These are phyloP conservation scores for Arion vulgaris DNA, from an alignment of 1,140 invertebrate genomes.

Conservation along the genomic window DNA sequence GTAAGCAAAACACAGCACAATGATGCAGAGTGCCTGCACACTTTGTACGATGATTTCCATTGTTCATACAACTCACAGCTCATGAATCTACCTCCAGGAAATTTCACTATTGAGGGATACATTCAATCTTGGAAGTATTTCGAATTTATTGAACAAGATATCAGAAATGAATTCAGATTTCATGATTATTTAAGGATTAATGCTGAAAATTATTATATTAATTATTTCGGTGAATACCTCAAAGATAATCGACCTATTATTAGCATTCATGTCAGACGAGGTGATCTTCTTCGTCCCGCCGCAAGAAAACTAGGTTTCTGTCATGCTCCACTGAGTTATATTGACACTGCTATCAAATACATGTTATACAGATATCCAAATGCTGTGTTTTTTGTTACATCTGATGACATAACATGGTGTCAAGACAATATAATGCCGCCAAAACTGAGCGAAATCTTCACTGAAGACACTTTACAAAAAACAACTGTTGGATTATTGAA, in stretches of 20 bases:
- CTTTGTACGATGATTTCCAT: constrained; percentile 11
- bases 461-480: background rate
- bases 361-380: constrained; percentile 23
- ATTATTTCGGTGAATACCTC: constrained; percentile 8
- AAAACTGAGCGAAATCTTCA: background rate
- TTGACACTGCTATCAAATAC: constrained; percentile 30
- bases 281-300: background rate
- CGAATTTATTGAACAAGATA: constrained; percentile 6
- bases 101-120: constrained; percentile 32
- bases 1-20: background rate
- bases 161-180: constrained; percentile 16
- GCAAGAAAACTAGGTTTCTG: constrained; percentile 30
- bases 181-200: background rate
- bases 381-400: constrained; percentile 28
- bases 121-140: constrained; percentile 40
- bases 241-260: constrained; percentile 3
- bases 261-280: constrained; percentile 34
- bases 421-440: constrained; percentile 8
- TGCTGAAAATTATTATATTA: background rate
- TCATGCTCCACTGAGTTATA: constrained; percentile 13
- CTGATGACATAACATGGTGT: constrained; percentile 35
- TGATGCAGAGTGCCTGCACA: constrained; percentile 13
- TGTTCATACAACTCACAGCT: constrained; percentile 28
- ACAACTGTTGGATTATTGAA: background rate
- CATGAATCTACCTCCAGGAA: constrained; percentile 21